These are phyloP conservation scores for Drosophila melanogaster DNA, from an alignment of 1,140 invertebrate species.

Conservation along the genomic window DNA sequence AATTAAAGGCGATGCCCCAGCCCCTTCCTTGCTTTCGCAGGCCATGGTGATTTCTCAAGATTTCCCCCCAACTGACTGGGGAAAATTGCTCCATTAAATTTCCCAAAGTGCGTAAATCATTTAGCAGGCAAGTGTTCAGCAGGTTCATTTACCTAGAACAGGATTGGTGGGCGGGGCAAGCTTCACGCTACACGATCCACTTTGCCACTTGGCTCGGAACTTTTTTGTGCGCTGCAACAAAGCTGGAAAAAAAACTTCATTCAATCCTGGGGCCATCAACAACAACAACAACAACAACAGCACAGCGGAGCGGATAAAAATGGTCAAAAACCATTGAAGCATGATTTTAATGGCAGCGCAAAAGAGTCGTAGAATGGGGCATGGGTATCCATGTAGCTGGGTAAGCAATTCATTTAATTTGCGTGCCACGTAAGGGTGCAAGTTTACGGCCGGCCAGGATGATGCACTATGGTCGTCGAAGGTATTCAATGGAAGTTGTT, in stretches of 20 bases:
- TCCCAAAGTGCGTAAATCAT: slow-evolving; percentile 65
- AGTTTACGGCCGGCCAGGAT: slow-evolving; percentile 13
- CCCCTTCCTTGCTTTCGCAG: background rate
- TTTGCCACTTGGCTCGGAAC: slow-evolving; percentile 47
- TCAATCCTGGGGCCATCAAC: slow-evolving; percentile 19
- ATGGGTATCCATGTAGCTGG: slow-evolving; percentile 35
- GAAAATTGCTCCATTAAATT: slow-evolving; percentile 54
- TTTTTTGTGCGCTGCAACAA: slow-evolving; percentile 55
- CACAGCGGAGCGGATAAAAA: slow-evolving; percentile 60
- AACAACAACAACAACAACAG: slow-evolving; percentile 7
- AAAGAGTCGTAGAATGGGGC: slow-evolving; percentile 1
- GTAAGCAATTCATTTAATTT: slow-evolving; percentile 82
- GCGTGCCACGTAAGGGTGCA: slow-evolving; percentile 62
- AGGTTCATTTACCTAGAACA: slow-evolving; percentile 74
- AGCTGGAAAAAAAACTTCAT: slow-evolving; percentile 62
- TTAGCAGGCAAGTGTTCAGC: slow-evolving; percentile 63
- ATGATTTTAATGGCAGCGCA: slow-evolving; percentile 71
- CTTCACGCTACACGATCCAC: slow-evolving; percentile 19
- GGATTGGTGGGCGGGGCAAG: slow-evolving; percentile 7
- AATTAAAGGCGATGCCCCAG: slow-evolving; percentile 10
- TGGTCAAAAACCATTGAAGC: slow-evolving; percentile 81
- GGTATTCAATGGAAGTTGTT: slow-evolving; percentile 2
- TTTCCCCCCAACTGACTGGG: slow-evolving; percentile 15
- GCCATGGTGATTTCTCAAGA: slow-evolving; percentile 25
- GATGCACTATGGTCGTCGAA: slow-evolving; percentile 32